Conservation (phyloP, 2,113 vertebrate genomes). For the Caretta caretta region DNA sequence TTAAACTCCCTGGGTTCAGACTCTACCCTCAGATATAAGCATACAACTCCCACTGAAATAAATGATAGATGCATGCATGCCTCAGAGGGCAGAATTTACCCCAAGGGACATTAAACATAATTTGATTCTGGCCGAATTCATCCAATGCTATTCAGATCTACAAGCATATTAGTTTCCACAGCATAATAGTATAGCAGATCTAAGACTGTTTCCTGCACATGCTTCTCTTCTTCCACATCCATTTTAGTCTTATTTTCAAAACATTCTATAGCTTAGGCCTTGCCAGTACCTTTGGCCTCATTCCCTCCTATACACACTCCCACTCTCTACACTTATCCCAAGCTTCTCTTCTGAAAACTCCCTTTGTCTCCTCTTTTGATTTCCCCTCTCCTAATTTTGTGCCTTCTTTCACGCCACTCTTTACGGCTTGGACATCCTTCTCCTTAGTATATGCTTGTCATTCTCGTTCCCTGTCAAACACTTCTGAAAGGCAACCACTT, state of each 20-base stretch:
- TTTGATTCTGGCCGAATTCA: neutral
- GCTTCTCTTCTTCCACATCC: neutral
- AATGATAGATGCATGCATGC: neutral
- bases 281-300: neutral
- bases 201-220: neutral
- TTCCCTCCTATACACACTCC: fast-evolving
- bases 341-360: neutral
- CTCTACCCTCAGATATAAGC: neutral
- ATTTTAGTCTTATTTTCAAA: neutral
- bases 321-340: neutral
- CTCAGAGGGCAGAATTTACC: neutral
- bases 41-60: neutral
- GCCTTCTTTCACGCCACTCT: neutral
- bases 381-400: neutral
- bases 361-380: neutral
- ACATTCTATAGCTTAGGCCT: neutral
- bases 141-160: neutral
- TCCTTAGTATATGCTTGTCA: neutral
- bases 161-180: neutral
- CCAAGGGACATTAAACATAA: neutral
- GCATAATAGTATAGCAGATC: fast-evolving
- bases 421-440: neutral
- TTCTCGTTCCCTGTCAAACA: neutral
- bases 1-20: neutral
- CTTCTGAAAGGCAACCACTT: neutral